These are phyloP conservation scores for Benitochromis conjunctus DNA, from an alignment of 2,113 vertebrate species.

Conservation along the genomic window DNA sequence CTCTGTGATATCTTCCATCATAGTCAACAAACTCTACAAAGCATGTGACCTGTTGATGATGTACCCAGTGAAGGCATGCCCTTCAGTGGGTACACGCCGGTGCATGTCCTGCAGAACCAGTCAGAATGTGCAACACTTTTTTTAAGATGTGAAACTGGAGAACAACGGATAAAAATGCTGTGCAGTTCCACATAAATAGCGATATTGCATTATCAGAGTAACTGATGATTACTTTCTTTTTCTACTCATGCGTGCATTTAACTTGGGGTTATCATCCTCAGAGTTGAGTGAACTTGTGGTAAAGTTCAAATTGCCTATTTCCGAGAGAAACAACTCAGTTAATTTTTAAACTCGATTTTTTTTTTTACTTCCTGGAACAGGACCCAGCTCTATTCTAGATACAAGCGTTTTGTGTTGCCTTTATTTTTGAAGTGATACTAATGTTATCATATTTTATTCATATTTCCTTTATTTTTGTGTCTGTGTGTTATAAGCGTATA, in stretches of 20 bases:
- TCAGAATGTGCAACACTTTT: not conserved
- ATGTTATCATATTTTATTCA: slow-evolving; percentile 10
- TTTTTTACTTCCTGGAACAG: not conserved
- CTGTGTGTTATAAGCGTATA: not conserved
- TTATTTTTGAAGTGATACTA: slow-evolving; percentile 52
- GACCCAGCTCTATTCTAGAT: not conserved
- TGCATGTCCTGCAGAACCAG: not conserved
- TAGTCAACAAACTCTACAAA: too few species aligned
- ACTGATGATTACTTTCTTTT: not conserved
- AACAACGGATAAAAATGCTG: not conserved
- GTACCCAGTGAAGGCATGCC: not conserved
- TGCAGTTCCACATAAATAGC: not conserved
- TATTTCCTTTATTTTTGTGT: not conserved
- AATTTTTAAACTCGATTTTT: not conserved
- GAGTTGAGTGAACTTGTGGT: not conserved
- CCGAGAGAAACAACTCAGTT: not conserved
- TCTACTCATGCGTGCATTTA: not conserved
- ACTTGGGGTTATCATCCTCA: not conserved
- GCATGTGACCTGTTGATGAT: not conserved
- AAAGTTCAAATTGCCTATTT: not conserved
- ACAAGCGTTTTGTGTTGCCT: slow-evolving; percentile 28
- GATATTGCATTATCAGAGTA: not conserved
- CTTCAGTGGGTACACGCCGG: not conserved
- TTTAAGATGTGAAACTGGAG: not conserved
- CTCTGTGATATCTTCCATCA: not conserved